Conservation (phyloP, 1,140 invertebrate genomes). For the Meteorus sp. region DNA sequence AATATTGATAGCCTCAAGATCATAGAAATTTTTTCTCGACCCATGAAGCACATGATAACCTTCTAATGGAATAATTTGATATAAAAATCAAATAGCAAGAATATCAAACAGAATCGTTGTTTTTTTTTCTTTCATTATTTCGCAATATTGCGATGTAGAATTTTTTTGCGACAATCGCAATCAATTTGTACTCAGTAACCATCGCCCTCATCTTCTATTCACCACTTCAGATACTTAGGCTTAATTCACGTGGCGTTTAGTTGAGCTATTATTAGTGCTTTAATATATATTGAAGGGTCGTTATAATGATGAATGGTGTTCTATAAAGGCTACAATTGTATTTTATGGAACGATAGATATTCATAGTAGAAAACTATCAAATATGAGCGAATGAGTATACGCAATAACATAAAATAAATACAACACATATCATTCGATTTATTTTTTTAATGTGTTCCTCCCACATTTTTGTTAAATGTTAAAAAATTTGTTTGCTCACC, state of each 20-base stretch:
- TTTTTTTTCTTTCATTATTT: background rate
- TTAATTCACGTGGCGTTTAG: conserved; percentile 27
- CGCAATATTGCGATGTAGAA: background rate
- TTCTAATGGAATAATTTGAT: background rate
- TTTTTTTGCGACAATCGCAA: conserved; percentile 11
- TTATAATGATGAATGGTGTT: conserved; percentile 20
- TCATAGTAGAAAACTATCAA: background rate
- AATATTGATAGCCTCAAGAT: conserved; percentile 10
- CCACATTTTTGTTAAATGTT: no score
- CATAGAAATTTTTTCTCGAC: conserved; percentile 1
- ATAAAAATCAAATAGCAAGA: no score
- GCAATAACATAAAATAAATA: no score
- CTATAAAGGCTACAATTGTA: conserved; percentile 12
- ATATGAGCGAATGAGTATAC: no score
- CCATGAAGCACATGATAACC: background rate
- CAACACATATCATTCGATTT: no score
- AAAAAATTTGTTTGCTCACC: conserved; percentile 32
- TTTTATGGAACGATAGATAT: background rate
- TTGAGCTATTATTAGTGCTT: conserved; percentile 30
- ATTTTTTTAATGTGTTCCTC: no score
- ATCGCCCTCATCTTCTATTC: conserved; percentile 22
- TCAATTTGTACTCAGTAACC: conserved; percentile 17
- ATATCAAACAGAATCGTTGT: no score
- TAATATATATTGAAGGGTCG: conserved; percentile 19
- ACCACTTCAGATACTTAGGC: conserved; percentile 32